A percentile compares a stretch with the other conserved stretches of the same genome.
Conservation (phyloP, 2,888 invertebrate genomes). For the Orchesellides sinensis region DNA sequence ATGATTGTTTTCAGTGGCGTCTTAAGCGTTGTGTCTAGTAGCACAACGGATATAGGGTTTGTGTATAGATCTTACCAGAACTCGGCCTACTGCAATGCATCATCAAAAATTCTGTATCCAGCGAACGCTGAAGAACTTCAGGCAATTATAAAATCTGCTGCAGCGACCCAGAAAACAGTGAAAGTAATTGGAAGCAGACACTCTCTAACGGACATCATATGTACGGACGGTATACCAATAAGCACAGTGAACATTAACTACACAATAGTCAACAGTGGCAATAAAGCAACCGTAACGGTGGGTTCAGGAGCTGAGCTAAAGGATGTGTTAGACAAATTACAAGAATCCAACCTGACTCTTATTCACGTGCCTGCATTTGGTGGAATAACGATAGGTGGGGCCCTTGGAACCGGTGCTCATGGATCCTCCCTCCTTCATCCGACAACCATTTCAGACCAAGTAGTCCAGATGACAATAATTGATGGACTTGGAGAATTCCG, state of each 20-base stretch:
- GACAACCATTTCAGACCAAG: conserved; percentile 61
- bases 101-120: conserved; percentile 45
- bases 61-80: conserved; percentile 63
- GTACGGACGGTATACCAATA: conserved; percentile 63
- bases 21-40: too few relatives aligned
- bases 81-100: conserved; percentile 54
- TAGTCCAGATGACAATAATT: conserved; percentile 52
- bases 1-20: too few relatives aligned
- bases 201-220: conserved; percentile 65
- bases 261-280: conserved; percentile 10
- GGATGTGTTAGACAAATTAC: conserved; percentile 38
- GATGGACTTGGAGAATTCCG: conserved; percentile 55
- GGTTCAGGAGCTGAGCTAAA: conserved; percentile 43
- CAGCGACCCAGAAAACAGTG: conserved; percentile 39
- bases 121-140: conserved; percentile 44
- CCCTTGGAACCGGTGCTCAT: conserved; percentile 61
- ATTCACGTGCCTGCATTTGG: conserved; percentile 60
- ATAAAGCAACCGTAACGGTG: conserved; percentile 46
- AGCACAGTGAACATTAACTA: conserved; percentile 49
- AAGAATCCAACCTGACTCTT: conserved; percentile 19
- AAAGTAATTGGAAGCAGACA: conserved; percentile 60
- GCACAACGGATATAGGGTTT: too few relatives aligned
- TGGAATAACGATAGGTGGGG: conserved; percentile 66
- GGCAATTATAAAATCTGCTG: conserved; percentile 43
- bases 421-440: conserved; percentile 59